phyloP scores from a whole-genome alignment of 2,113 vertebrate genomes.

The Channa maculata region DNA sequence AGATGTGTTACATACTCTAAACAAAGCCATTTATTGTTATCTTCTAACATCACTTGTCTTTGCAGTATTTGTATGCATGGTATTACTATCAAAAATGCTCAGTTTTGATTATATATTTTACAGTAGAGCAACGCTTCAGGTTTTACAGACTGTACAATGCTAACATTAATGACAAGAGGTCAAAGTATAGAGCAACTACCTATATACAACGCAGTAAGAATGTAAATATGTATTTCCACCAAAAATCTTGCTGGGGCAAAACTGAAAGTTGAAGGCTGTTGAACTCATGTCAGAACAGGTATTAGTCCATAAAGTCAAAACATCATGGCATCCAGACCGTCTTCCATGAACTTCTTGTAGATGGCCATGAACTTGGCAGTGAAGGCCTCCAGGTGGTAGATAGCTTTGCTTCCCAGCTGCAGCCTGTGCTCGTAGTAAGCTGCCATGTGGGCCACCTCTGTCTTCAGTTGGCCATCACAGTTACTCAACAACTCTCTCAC shows the following conservation, averaged over 20 bases:
- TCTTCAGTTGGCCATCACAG: conserved; percentile 97
- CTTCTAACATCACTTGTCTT: background rate
- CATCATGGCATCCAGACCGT: conserved; percentile 94
- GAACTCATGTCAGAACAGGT: background rate
- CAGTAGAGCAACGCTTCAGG: background rate
- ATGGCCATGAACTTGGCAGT: conserved; percentile 98
- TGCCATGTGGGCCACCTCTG: conserved; percentile 93
- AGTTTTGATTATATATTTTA: background rate
- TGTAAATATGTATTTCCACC: background rate
- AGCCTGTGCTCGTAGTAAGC: conserved; percentile 95
- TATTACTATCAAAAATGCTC: background rate
- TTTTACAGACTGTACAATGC: background rate
- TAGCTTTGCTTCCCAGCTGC: conserved; percentile 94
- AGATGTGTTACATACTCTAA: background rate
- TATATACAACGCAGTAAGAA: no score
- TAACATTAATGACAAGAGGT: no score
- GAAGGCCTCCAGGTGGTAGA: conserved; percentile 98
- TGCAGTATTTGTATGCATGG: conserved; percentile 4
- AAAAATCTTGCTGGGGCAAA: background rate
- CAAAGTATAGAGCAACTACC: background rate
- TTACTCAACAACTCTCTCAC: conserved; percentile 92
- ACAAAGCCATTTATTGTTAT: conserved; percentile 37
- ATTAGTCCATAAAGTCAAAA: conserved; percentile 79
- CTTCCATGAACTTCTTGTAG: conserved; percentile 99
- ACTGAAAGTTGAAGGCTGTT: background rate